A percentile compares a stretch with the other conserved stretches of the same genome.
Evolutionary conservation across 2,113 vertebrate genomes (phyloP).

Genomic region (Engraulis encrasicolus): DNA sequence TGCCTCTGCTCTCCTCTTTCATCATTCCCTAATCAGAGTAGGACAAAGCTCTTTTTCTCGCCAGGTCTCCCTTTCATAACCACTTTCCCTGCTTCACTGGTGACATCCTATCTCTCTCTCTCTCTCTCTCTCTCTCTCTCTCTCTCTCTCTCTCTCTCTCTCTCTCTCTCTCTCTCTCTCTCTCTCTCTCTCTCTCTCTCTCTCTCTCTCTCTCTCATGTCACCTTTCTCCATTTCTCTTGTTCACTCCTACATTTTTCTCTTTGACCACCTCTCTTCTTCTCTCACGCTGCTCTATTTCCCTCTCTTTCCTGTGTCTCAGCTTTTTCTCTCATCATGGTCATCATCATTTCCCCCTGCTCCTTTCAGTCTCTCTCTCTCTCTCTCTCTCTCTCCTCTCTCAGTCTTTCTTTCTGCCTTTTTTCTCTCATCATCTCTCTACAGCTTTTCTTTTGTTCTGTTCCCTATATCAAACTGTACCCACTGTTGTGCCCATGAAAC

Average conservation of each 20-base stretch:
- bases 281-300: neutral
- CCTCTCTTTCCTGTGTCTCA: neutral
- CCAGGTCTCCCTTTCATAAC: neutral
- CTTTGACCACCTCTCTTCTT: neutral
- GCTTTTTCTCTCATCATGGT: neutral
- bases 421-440: no score
- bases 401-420: no score
- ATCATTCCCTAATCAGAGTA: neutral
- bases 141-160: neutral
- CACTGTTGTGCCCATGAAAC: no score
- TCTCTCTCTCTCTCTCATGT: neutral
- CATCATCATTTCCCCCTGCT: no score
- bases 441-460: no score
- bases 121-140: neutral
- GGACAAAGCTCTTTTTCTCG: neutral
- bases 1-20: neutral
- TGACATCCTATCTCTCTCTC: neutral
- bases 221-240: neutral
- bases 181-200: neutral
- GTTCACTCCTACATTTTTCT: neutral
- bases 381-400: no score
- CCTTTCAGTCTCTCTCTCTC: no score
- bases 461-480: no score
- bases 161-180: neutral
- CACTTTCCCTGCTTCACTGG: neutral